A percentile compares a stretch with the other conserved stretches of the same genome.
Evolutionary conservation across 2,797 vertebrate genomes (phyloP).

Genomic region (Acipenser transmontanus): DNA sequence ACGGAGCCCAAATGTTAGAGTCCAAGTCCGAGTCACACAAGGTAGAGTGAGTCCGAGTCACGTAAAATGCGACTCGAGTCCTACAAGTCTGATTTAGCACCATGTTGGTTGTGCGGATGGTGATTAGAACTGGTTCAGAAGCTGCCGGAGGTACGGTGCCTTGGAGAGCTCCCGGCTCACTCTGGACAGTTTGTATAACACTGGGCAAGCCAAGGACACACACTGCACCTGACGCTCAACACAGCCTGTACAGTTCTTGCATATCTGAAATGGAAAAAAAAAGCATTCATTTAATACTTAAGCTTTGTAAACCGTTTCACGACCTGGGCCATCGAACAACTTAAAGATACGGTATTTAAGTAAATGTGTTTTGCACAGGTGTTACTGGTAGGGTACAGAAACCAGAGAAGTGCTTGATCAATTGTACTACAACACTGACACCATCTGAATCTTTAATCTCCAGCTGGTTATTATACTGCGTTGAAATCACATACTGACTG

Average conservation of each 20-base stretch:
- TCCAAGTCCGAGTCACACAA: conserved; percentile 5
- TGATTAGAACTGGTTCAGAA: conserved; percentile 89
- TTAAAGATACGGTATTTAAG: no score
- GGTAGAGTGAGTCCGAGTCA: conserved; percentile 18
- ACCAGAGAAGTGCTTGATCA: no score
- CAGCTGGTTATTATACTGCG: no score
- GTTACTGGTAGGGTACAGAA: no score
- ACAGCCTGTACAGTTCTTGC: conserved; percentile 80
- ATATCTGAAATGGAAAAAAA: conserved; percentile 64
- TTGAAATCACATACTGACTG: no score
- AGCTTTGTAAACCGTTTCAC: neutral
- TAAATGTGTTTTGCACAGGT: no score
- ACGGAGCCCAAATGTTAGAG: conserved; percentile 8
- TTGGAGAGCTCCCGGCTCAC: conserved; percentile 81
- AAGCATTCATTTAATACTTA: neutral
- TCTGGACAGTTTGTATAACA: conserved; percentile 84
- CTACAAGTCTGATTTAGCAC: conserved; percentile 38
- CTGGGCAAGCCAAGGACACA: conserved; percentile 84
- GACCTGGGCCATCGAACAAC: no score
- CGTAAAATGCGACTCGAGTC: conserved; percentile 30
- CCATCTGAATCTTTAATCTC: no score
- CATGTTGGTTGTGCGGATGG: conserved; percentile 28
- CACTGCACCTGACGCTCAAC: conserved; percentile 80
- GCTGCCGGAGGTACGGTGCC: conserved; percentile 88
- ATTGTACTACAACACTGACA: no score